Conservation (phyloP, 2,888 invertebrate genomes). For the Ptychoptera albimana region DNA sequence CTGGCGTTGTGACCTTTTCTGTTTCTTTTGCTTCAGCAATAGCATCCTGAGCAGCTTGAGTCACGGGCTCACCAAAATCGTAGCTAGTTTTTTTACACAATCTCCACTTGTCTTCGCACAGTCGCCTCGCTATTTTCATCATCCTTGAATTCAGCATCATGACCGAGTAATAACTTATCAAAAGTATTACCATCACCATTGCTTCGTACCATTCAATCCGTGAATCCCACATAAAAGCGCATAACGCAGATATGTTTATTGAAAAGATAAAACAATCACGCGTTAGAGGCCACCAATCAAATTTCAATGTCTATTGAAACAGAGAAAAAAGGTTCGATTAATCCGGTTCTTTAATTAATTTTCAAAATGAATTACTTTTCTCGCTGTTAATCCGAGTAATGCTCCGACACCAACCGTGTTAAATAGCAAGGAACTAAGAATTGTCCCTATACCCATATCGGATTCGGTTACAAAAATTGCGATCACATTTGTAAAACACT, state of each 20-base stretch:
- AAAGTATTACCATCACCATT: slow-evolving; percentile 50
- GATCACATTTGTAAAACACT: slow-evolving; percentile 82
- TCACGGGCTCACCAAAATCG: not conserved
- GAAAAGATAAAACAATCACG: slow-evolving; percentile 67
- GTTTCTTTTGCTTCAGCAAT: slow-evolving; percentile 14
- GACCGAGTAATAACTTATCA: slow-evolving; percentile 53
- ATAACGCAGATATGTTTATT: slow-evolving; percentile 50
- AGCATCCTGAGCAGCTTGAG: not conserved
- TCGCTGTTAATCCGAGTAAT: slow-evolving; percentile 59
- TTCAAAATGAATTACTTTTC: slow-evolving; percentile 35
- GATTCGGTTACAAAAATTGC: slow-evolving; percentile 70
- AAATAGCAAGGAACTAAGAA: slow-evolving; percentile 76
- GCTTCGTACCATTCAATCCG: slow-evolving; percentile 68
- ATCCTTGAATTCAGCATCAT: slow-evolving; percentile 51
- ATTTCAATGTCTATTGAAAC: slow-evolving; percentile 45
- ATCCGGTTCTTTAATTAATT: slow-evolving; percentile 1
- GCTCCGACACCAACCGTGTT: slow-evolving; percentile 76
- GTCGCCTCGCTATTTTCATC: slow-evolving; percentile 26
- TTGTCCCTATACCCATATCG: slow-evolving; percentile 75
- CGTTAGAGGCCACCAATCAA: slow-evolving; percentile 68
- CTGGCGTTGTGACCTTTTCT: not conserved
- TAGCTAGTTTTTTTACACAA: slow-evolving; percentile 28
- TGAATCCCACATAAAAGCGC: slow-evolving; percentile 63
- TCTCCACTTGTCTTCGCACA: slow-evolving; percentile 27
- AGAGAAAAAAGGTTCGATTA: not conserved